A percentile compares a stretch with the other conserved stretches of the same genome.
Conservation (phyloP, 2,797 vertebrate species). For the Jordanella pulchra region DNA sequence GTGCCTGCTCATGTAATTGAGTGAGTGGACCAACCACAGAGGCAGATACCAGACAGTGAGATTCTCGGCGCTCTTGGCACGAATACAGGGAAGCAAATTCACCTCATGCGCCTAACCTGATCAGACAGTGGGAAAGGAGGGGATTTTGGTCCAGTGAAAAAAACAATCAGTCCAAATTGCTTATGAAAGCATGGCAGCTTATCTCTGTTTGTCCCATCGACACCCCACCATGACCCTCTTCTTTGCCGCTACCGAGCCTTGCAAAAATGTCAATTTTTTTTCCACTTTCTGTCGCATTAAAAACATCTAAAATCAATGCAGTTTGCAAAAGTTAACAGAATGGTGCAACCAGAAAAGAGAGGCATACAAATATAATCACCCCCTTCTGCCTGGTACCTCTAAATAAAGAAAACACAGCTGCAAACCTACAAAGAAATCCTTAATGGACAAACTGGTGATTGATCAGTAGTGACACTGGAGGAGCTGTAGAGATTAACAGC, state of each 20-base stretch:
- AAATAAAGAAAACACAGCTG: not conserved
- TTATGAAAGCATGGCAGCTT: slow-evolving; percentile 68
- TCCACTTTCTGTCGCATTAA: not conserved
- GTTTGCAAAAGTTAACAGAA: not conserved
- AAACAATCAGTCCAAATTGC: slow-evolving; percentile 57
- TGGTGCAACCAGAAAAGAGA: not conserved
- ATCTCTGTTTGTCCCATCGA: slow-evolving; percentile 45
- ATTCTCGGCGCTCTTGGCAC: slow-evolving; percentile 71
- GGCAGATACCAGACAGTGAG: slow-evolving; percentile 73
- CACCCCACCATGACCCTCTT: not conserved
- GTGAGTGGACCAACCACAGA: slow-evolving; percentile 79
- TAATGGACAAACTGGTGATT: not conserved
- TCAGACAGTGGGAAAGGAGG: slow-evolving; percentile 68
- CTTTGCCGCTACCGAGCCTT: not conserved
- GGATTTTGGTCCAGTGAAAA: slow-evolving; percentile 53
- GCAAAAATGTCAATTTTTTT: not conserved
- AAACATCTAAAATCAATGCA: not conserved
- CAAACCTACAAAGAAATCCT: not conserved
- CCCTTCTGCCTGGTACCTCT: not conserved
- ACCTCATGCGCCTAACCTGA: slow-evolving; percentile 55
- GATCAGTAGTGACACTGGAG: not conserved
- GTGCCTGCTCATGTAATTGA: slow-evolving; percentile 60
- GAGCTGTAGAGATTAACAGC: not conserved
- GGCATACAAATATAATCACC: not conserved
- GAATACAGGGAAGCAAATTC: slow-evolving; percentile 59